Base-by-base conservation (phyloP, 2,797 vertebrate species). In the Tapera naevia region DNA sequence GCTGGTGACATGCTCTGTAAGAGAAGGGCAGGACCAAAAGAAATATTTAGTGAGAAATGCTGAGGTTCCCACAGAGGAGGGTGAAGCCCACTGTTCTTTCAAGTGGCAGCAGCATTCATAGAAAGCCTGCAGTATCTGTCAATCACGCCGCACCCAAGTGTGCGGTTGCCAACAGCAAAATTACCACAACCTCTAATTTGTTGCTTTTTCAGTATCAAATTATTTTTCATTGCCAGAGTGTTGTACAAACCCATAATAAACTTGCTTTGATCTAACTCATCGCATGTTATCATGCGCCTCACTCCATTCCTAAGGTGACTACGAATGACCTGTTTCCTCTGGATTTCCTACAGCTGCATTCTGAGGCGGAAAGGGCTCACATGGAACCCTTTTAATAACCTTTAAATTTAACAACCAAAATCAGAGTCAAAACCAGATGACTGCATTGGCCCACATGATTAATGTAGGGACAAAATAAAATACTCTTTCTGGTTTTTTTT, bases 81-180 rank as follows among this genome's bases (percentile, higher is more conserved):
- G 58, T 32, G 61, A 93, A 92, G 80, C 35, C 54, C 78, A 75
- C 35, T 0, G 0, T 4, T 21, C 65, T 92, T 92, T 51, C 35
- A 95, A 89, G 89, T 33, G 79, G 84, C 79, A 83, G 15, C 3
- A 1, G 33, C 1, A 1, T 51, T 72, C 72, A 17, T 0, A 41
- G 87, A 60, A 92, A 94, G 53, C 56, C 71, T 0, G 1, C 46
- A 41, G 73, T 11, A 79, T 56, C n/a, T 87, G 90, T 80, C 93
- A 93, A 5, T 90, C 93, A 82, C 0, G 0, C 41, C 0, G 0
- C 85, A 86, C 69, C 72, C n/a, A 37, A 75, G 10, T 6, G 21
- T 35, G 83, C 17, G 84, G 70, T 2, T 96, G 88, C 94, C 96
- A 95, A 58, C 50, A 81, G 90, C 72, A 92, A 92, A 92, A 93